These are phyloP conservation scores for Heliconius ismenius DNA, from an alignment of 2,888 invertebrate genomes.

Conservation along the genomic window DNA sequence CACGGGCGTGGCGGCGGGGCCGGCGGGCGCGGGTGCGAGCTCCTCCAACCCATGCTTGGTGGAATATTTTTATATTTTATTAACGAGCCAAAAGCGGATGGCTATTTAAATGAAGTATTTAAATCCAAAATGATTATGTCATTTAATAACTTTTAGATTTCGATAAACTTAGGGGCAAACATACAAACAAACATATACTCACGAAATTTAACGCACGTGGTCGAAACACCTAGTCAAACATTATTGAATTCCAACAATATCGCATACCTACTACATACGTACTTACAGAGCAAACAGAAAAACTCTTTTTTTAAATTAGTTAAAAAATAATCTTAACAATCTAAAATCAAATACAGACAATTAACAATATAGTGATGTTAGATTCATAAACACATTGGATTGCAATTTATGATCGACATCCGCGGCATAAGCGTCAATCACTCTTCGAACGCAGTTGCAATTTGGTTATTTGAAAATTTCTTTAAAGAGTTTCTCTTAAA, in stretches of 20 bases:
- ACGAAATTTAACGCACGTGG: too few species aligned
- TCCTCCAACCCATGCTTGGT: constrained; percentile 62
- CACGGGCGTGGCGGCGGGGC: constrained; percentile 73
- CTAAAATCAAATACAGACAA: not conserved
- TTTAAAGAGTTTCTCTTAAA: too few species aligned
- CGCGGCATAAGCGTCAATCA: constrained; percentile 1
- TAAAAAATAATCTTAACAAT: not conserved
- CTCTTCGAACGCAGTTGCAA: not conserved
- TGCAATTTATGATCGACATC: not conserved
- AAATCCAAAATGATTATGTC: too few species aligned
- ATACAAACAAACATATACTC: too few species aligned
- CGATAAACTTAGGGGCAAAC: too few species aligned
- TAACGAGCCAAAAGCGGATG: not conserved
- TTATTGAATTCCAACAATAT: too few species aligned
- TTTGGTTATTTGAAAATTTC: not conserved
- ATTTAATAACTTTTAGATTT: too few species aligned
- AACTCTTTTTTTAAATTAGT: too few species aligned
- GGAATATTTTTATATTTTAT: not conserved
- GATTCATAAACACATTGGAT: not conserved
- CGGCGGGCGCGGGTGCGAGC: constrained; percentile 74
- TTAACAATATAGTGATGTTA: not conserved
- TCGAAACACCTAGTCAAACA: too few species aligned
- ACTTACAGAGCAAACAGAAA: too few species aligned
- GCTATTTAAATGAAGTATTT: too few species aligned
- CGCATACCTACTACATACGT: too few species aligned